phyloP scores from a whole-genome alignment of 1,140 invertebrate genomes.

The Ceratina calcarata region DNA sequence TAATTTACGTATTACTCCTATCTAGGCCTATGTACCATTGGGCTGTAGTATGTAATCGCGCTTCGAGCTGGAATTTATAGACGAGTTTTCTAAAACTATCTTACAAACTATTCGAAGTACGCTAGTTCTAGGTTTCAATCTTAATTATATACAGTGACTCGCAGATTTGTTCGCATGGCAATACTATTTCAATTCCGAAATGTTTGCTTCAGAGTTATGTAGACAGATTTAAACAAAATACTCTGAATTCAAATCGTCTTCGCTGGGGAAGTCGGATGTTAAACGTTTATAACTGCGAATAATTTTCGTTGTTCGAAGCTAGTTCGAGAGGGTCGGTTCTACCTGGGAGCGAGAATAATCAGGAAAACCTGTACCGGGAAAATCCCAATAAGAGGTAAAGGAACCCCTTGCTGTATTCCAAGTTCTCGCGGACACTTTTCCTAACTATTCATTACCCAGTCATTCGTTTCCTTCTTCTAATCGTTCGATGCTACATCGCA shows the following conservation, averaged over 20 bases:
- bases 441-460: background rate
- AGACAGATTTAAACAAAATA: too few species aligned
- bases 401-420: background rate
- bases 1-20: slow-evolving; percentile 64
- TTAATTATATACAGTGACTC: slow-evolving; percentile 34
- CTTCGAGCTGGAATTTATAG: slow-evolving; percentile 11
- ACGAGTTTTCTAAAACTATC: slow-evolving; percentile 23
- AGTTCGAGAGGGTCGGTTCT: too few species aligned
- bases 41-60: background rate
- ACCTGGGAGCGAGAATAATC: background rate
- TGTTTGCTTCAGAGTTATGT: too few species aligned
- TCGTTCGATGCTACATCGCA: background rate
- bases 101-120: slow-evolving; percentile 1
- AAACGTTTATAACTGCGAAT: background rate
- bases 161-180: background rate
- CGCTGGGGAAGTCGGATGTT: too few species aligned
- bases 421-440: background rate
- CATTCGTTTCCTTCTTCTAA: background rate
- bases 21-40: slow-evolving; percentile 36
- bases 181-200: background rate
- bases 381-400: background rate
- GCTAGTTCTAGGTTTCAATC: background rate
- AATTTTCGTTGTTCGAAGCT: background rate
- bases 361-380: background rate
- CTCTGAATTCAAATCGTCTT: too few species aligned